Conservation (phyloP, 2,888 invertebrate genomes). For the Sphecodes monilicornis region DNA sequence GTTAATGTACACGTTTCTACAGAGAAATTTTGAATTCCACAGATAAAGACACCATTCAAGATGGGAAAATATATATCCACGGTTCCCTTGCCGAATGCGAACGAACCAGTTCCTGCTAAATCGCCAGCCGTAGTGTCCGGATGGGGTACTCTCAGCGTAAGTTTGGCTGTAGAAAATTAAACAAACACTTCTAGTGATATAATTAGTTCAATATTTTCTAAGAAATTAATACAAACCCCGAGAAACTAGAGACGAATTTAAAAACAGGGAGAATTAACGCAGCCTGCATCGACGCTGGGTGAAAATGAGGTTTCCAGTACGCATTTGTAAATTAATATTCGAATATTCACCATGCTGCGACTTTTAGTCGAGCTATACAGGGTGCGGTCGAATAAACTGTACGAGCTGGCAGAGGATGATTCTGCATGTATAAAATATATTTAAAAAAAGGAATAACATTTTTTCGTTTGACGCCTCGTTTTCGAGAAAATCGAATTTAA, state of each 20-base stretch:
- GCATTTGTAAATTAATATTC: neutral
- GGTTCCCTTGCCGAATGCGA: slow-evolving; percentile 83
- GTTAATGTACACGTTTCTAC: neutral
- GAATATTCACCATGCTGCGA: neutral
- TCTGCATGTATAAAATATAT: no score
- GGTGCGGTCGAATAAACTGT: no score
- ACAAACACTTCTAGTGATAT: neutral
- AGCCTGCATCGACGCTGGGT: neutral
- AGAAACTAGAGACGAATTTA: neutral
- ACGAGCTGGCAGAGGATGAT: no score
- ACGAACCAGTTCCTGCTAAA: slow-evolving; percentile 61
- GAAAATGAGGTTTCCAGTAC: neutral
- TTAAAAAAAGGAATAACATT: no score
- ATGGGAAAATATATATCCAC: slow-evolving; percentile 65
- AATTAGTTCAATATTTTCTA: neutral
- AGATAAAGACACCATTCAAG: slow-evolving; percentile 33
- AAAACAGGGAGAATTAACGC: neutral
- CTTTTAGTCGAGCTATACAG: neutral
- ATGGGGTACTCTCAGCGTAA: slow-evolving; percentile 76
- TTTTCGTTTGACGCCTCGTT: no score
- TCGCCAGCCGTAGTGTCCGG: slow-evolving; percentile 72
- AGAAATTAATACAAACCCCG: neutral
- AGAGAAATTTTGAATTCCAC: neutral
- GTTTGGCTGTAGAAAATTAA: slow-evolving; percentile 9
- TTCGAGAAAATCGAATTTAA: no score